Evolutionary conservation across 2,888 invertebrate species (phyloP).

Genomic region (Dermolepida albohirtum): DNA sequence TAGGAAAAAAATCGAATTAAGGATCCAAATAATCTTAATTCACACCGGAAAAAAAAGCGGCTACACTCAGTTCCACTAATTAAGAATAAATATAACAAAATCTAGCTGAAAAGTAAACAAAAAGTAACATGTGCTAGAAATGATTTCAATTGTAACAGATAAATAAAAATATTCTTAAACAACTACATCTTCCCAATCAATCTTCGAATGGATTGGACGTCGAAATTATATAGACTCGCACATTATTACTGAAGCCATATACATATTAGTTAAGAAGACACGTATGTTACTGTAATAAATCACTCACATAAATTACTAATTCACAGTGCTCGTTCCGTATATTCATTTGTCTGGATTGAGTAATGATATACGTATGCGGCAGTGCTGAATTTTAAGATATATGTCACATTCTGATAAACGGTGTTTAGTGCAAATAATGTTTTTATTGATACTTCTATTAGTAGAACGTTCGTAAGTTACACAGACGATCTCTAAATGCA

Average conservation of each 20-base stretch:
- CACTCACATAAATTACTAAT: conserved; percentile 42
- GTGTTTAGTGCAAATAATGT: conserved; percentile 33
- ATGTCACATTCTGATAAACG: conserved; percentile 29
- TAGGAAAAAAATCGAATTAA: too few species aligned
- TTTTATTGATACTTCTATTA: conserved; percentile 25
- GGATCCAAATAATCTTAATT: too few species aligned
- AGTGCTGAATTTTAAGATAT: conserved; percentile 44
- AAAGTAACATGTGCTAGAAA: too few species aligned
- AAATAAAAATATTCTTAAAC: too few species aligned
- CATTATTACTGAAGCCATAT: conserved; percentile 30
- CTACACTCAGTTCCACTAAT: too few species aligned
- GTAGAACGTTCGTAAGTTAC: conserved; percentile 1
- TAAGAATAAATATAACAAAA: too few species aligned
- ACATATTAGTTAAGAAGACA: conserved; percentile 44
- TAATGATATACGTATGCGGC: conserved; percentile 44
- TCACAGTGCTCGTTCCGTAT: conserved; percentile 42
- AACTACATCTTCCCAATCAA: too few species aligned
- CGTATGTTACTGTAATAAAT: conserved; percentile 43
- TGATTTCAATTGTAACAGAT: too few species aligned
- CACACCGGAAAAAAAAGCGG: too few species aligned
- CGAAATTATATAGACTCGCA: conserved; percentile 23
- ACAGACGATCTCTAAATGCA: conserved; percentile 12
- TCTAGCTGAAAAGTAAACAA: too few species aligned
- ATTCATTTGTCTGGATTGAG: conserved; percentile 46
- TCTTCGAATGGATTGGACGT: neutral